A percentile compares a stretch with the other conserved stretches of the same genome.
Evolutionary conservation across 2,888 invertebrate genomes (phyloP).

Genomic region (Drosophila mercatorum): DNA sequence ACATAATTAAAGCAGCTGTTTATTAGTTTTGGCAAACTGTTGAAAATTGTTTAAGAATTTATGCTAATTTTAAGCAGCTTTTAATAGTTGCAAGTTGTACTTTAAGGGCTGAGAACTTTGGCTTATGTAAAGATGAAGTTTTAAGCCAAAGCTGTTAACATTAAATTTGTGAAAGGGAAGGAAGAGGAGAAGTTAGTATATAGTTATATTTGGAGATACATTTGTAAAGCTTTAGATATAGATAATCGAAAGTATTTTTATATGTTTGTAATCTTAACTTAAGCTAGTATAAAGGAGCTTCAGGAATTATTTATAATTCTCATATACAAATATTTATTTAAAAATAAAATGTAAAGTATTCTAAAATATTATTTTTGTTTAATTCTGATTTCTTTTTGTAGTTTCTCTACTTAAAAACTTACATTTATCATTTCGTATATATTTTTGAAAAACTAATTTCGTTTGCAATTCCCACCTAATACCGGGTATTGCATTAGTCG

Average conservation of each 20-base stretch:
- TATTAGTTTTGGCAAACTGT: constrained; percentile 19
- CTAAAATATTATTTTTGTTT: not conserved
- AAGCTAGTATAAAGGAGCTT: not conserved
- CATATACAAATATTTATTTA: no score
- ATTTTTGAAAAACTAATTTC: not conserved
- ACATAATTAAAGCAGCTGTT: constrained; percentile 27
- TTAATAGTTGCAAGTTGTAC: constrained; percentile 5
- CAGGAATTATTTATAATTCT: not conserved
- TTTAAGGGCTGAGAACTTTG: not conserved
- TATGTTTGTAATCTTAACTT: not conserved
- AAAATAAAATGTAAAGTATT: no score
- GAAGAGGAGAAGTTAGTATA: no score
- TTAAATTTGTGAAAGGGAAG: not conserved
- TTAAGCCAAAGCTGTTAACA: not conserved
- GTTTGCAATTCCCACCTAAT: not conserved
- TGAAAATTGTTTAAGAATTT: constrained; percentile 2
- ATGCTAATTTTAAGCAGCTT: constrained; percentile 24
- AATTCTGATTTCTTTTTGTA: not conserved
- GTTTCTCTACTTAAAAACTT: no score
- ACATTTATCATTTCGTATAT: not conserved
- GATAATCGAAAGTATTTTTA: not conserved
- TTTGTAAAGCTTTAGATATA: not conserved
- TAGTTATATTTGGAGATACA: no score
- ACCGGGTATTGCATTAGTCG: not conserved
- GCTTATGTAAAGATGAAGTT: not conserved